Evolutionary conservation across 2,797 vertebrate genomes (phyloP).

Genomic region (Scleropages formosus): DNA sequence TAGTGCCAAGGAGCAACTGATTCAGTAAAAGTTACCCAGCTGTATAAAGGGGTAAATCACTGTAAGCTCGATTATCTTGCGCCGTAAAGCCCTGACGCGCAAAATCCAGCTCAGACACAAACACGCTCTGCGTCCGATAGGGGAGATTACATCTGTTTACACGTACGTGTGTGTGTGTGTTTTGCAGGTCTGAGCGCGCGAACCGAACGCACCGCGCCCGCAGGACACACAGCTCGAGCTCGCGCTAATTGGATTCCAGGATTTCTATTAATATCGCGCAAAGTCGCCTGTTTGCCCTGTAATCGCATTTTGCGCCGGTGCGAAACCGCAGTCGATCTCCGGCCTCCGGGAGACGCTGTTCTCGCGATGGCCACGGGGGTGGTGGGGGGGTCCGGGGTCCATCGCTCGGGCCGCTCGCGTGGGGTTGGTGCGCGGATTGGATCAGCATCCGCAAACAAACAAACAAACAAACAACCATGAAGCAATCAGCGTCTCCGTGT

Average conservation of each 20-base stretch:
- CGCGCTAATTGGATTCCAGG: slow-evolving; percentile 29
- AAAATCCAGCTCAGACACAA: slow-evolving; percentile 28
- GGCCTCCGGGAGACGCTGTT: slow-evolving; percentile 20
- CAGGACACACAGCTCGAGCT: neutral
- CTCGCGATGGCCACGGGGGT: no score
- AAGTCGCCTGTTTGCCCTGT: slow-evolving; percentile 19
- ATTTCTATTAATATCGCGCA: slow-evolving; percentile 38
- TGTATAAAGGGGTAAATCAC: no score
- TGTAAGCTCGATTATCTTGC: no score
- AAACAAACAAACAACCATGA: no score
- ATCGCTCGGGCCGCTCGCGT: no score
- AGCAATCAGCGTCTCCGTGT: no score
- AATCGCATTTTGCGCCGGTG: slow-evolving; percentile 19
- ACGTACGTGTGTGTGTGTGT: slow-evolving; percentile 39
- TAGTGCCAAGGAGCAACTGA: no score
- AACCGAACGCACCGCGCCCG: slow-evolving; percentile 1
- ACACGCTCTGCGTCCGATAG: slow-evolving; percentile 45
- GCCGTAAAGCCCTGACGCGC: neutral
- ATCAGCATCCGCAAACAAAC: no score
- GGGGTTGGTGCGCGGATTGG: no score
- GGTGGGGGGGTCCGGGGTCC: no score
- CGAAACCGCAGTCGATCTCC: slow-evolving; percentile 8
- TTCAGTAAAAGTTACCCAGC: no score
- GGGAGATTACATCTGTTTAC: slow-evolving; percentile 44
- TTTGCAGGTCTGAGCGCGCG: slow-evolving; percentile 32